phyloP scores from a whole-genome alignment of 2,888 invertebrate species.

The Carpatolechia fugitivella region DNA sequence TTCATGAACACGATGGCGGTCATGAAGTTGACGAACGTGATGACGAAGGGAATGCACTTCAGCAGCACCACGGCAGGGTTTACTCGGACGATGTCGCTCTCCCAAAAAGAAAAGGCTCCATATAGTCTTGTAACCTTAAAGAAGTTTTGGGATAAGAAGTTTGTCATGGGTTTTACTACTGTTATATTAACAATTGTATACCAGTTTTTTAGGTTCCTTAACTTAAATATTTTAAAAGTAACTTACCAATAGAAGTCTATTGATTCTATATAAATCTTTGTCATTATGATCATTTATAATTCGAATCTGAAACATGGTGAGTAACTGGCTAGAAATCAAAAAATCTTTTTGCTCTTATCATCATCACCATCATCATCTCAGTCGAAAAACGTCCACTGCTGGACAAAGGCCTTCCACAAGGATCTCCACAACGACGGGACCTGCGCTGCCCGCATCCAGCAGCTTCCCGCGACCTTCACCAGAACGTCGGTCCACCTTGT shows the following conservation, averaged over 20 bases:
- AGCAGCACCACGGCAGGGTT: conserved; percentile 56
- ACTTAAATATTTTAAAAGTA: background rate
- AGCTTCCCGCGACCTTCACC: no score
- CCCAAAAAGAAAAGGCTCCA: conserved; percentile 62
- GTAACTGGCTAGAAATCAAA: no score
- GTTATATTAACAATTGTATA: no score
- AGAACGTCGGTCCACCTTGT: no score
- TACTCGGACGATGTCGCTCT: conserved; percentile 60
- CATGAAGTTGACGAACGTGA: conserved; percentile 60
- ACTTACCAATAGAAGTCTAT: conserved; percentile 62
- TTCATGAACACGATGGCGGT: conserved; percentile 56
- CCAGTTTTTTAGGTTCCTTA: no score
- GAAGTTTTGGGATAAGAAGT: conserved; percentile 12
- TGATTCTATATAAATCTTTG: conserved; percentile 46
- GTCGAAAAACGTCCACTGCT: no score
- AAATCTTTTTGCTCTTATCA: no score
- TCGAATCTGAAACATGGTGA: conserved; percentile 43
- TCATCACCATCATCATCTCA: background rate
- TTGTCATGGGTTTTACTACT: background rate
- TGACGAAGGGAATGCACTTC: conserved; percentile 60
- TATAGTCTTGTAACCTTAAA: conserved; percentile 61
- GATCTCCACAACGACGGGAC: no score
- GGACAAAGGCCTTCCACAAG: no score
- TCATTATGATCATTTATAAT: conserved; percentile 45
- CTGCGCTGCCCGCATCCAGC: no score